phyloP scores from a whole-genome alignment of 2,888 invertebrate species.

The Cryptus armator region DNA sequence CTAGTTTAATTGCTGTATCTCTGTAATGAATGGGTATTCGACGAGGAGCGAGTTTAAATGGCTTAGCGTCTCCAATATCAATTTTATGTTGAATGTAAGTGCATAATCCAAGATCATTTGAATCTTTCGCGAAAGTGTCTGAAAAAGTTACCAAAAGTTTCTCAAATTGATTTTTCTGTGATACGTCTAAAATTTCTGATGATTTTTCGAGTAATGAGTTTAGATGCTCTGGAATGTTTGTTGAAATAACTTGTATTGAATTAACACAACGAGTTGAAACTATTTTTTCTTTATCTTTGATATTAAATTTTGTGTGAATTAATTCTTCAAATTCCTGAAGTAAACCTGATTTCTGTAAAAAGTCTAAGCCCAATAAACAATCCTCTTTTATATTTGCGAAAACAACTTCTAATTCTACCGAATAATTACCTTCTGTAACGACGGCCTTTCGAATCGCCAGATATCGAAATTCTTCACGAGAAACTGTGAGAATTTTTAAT shows the following conservation, averaged over 20 bases:
- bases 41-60: slow-evolving; percentile 25
- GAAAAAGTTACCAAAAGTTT: background rate
- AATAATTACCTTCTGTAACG: background rate
- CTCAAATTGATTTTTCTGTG: background rate
- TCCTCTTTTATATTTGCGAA: slow-evolving; percentile 26
- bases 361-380: slow-evolving; percentile 30
- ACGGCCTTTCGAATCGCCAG: slow-evolving; percentile 3
- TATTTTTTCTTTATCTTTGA: background rate
- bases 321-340: background rate
- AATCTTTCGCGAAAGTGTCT: slow-evolving; percentile 1
- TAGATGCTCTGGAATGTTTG: slow-evolving; percentile 8
- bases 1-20: slow-evolving; percentile 1
- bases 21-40: slow-evolving; percentile 35
- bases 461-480: slow-evolving; percentile 24
- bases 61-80: slow-evolving; percentile 10
- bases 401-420: slow-evolving; percentile 34
- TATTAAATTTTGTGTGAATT: background rate
- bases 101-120: background rate
- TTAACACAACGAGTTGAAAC: background rate
- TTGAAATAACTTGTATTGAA: background rate
- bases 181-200: background rate
- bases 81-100: slow-evolving; percentile 2
- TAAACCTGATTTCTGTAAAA: slow-evolving; percentile 22
- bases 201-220: background rate
- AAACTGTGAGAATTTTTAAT: slow-evolving; percentile 32